Conservation (phyloP, 2,797 vertebrate genomes). For the Scolopax bukidnonensis region DNA sequence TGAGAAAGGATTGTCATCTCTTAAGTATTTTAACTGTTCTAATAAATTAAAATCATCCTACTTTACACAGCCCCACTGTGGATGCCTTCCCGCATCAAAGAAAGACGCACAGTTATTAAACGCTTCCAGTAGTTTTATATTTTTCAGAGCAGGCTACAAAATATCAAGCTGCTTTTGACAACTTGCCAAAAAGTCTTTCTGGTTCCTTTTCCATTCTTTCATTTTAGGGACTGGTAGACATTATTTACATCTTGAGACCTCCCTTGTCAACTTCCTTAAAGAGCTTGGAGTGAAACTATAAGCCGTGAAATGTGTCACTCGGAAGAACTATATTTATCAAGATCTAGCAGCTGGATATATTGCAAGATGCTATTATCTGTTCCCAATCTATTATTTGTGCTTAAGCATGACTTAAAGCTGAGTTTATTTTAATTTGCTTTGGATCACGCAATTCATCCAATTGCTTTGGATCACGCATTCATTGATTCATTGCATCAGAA, state of each 20-base stretch:
- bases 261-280: constrained; percentile 8
- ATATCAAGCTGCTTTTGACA: not conserved
- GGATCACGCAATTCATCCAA: not conserved
- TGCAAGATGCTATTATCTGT: not conserved
- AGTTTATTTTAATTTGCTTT: constrained; percentile 35
- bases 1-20: not conserved
- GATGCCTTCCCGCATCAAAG: not conserved
- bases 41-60: not conserved
- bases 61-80: not conserved
- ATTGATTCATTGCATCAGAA: constrained; percentile 18
- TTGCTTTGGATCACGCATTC: not conserved
- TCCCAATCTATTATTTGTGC: not conserved
- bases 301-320: not conserved
- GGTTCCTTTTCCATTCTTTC: not conserved
- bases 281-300: not conserved
- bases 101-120: not conserved
- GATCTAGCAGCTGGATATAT: not conserved
- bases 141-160: not conserved
- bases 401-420: constrained; percentile 8
- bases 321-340: constrained; percentile 1
- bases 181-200: not conserved
- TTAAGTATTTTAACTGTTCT: not conserved
- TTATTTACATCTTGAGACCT: not conserved
- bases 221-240: not conserved
- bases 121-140: not conserved